These are phyloP conservation scores for Temnothorax curvispinosus DNA, from an alignment of 1,140 invertebrate species.

Conservation along the genomic window DNA sequence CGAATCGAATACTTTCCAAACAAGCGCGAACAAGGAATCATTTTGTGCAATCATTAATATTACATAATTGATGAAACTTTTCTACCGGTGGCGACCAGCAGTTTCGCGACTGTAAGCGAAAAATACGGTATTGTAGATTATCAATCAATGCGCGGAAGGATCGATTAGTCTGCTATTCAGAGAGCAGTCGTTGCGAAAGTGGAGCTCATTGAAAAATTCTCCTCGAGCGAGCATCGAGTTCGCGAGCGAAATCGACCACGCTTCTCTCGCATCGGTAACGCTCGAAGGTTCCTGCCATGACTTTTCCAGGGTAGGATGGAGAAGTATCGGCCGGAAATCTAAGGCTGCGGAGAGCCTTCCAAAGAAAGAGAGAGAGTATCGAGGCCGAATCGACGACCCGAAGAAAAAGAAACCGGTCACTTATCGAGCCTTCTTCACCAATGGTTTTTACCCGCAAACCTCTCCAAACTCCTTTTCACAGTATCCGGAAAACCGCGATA, in stretches of 20 bases:
- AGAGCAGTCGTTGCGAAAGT: not conserved
- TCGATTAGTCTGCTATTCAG: constrained; percentile 35
- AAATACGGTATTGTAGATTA: constrained; percentile 15
- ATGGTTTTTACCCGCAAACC: constrained; percentile 44
- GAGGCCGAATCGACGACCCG: constrained; percentile 35
- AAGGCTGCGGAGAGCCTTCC: constrained; percentile 16
- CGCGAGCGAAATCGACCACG: constrained; percentile 39
- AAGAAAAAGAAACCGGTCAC: constrained; percentile 60
- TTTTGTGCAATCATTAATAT: constrained; percentile 17
- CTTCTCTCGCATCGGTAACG: constrained; percentile 54
- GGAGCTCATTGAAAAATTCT: constrained; percentile 50
- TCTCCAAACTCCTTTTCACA: constrained; percentile 16
- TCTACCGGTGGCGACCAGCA: constrained; percentile 10
- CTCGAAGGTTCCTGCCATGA: constrained; percentile 54
- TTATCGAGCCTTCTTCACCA: constrained; percentile 67
- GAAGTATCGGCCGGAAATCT: constrained; percentile 49
- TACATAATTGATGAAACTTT: constrained; percentile 1
- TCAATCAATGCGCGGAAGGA: constrained; percentile 10
- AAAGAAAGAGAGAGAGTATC: constrained; percentile 39
- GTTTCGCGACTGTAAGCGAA: not conserved
- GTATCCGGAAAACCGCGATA: constrained; percentile 37
- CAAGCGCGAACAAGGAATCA: not conserved
- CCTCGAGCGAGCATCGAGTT: constrained; percentile 46
- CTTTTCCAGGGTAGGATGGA: constrained; percentile 65
- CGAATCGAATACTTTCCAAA: not conserved